Conservation (phyloP, 2,797 vertebrate species). For the Acanthis flammea region DNA sequence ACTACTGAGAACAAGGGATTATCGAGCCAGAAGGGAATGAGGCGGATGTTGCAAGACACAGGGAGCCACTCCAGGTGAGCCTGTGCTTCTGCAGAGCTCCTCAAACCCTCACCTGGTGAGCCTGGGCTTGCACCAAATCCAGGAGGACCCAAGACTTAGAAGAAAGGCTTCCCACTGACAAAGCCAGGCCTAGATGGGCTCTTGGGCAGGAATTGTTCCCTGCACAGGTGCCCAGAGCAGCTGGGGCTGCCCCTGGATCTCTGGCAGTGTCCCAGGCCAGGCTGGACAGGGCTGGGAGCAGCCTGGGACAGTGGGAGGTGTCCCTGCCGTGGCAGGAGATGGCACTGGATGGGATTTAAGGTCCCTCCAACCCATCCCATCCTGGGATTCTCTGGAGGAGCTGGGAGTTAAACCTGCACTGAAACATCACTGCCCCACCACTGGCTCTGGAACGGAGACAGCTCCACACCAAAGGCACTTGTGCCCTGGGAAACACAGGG, state of each 20-base stretch:
- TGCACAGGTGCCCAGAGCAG: background rate
- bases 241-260: background rate
- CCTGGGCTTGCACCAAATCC: fast-evolving
- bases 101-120: background rate
- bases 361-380: background rate
- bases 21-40: background rate
- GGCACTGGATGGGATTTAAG: background rate
- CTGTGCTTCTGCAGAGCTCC: background rate
- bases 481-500: fast-evolving
- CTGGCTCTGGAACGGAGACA: fast-evolving
- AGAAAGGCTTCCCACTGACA: background rate
- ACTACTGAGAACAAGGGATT: background rate
- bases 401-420: background rate
- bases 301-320: fast-evolving
- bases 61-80: background rate
- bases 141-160: background rate
- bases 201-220: fast-evolving
- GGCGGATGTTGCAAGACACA: background rate
- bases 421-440: fast-evolving
- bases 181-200: background rate
- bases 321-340: background rate
- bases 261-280: background rate
- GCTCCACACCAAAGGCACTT: background rate
- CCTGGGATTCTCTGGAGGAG: background rate
- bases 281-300: background rate